phyloP scores from a whole-genome alignment of 2,797 vertebrate species.

The Pygocentrus nattereri region DNA sequence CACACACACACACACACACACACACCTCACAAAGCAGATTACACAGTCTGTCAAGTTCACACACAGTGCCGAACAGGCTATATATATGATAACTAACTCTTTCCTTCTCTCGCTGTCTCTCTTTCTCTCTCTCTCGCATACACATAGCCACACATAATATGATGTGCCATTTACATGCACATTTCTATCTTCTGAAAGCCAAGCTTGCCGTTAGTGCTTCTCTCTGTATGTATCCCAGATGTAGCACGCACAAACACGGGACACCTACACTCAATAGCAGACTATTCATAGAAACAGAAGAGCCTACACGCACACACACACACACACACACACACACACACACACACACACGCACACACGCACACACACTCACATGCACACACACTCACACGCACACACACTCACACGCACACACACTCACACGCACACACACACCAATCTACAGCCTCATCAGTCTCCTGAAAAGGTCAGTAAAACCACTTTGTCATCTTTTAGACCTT shows the following conservation, averaged over 20 bases:
- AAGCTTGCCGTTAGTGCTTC: background rate
- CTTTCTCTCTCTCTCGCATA: background rate
- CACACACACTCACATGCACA: background rate
- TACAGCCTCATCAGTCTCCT: background rate
- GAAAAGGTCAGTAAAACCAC: background rate
- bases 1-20: slow-evolving; percentile 6
- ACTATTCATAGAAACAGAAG: background rate
- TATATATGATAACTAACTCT: slow-evolving; percentile 26
- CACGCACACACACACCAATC: background rate
- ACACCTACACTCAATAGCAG: background rate
- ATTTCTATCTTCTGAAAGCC: background rate
- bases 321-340: background rate
- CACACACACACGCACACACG: background rate
- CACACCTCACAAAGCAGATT: slow-evolving; percentile 31
- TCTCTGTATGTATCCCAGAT: background rate
- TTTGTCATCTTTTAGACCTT: background rate
- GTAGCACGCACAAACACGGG: background rate
- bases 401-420: background rate
- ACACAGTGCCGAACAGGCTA: slow-evolving; percentile 26
- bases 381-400: background rate
- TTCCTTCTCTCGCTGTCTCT: background rate
- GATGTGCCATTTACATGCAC: background rate
- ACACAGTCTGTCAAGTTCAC: slow-evolving; percentile 37
- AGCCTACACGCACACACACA: background rate
- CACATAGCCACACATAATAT: background rate